These are phyloP conservation scores for Vireo griseus DNA, from an alignment of 2,797 vertebrate genomes.

Conservation along the genomic window DNA sequence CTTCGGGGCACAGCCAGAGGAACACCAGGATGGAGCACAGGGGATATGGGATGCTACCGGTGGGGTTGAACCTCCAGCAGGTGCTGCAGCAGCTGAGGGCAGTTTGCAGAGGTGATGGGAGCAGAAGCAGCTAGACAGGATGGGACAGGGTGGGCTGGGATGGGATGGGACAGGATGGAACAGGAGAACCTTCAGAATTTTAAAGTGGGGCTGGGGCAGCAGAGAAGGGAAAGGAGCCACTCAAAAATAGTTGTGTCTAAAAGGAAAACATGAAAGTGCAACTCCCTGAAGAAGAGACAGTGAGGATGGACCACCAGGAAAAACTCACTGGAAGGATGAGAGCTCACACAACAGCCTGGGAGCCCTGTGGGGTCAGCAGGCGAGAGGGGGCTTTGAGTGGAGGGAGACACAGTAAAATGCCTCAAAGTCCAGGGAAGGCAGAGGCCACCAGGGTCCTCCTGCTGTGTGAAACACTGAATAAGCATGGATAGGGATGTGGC, in stretches of 20 bases:
- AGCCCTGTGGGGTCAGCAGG: neutral
- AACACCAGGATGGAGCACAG: fast-evolving
- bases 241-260: neutral
- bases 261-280: neutral
- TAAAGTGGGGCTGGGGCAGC: neutral
- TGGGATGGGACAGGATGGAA: too few species aligned
- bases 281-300: neutral
- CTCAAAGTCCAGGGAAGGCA: neutral
- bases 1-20: fast-evolving
- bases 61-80: fast-evolving
- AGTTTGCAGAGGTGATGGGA: neutral
- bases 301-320: neutral
- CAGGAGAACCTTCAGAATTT: fast-evolving
- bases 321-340: fast-evolving
- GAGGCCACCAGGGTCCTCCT: neutral
- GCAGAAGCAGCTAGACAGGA: neutral
- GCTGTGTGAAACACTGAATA: neutral
- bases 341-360: neutral
- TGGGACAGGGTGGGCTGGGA: neutral
- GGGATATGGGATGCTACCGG: fast-evolving
- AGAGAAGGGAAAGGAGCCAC: neutral
- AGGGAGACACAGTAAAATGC: fast-evolving
- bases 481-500: neutral
- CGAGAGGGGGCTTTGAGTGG: neutral
- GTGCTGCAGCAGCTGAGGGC: neutral